Evolutionary conservation across 2,888 invertebrate genomes (phyloP), one percentile per base, ranked within the genome.

Genomic region (Dioctria linearis): DNA sequence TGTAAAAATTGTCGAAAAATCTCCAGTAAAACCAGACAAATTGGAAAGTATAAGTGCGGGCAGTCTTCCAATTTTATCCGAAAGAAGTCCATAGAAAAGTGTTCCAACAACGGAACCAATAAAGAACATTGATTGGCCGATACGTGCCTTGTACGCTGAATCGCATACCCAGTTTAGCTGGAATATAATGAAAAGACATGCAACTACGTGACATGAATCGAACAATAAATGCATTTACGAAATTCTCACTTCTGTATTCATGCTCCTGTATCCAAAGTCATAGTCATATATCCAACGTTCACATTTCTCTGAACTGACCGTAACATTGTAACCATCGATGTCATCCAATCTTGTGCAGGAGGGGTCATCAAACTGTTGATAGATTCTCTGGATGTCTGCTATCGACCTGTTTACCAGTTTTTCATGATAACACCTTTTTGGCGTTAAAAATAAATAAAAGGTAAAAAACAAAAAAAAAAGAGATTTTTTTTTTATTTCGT

Each of bases 51-150:
- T 89, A 69, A 92, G 85, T 4, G 91, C 90, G 66, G 92, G 92
- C 65, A 92, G 87, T 43, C 92, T 89, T 40, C 88, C 92, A 82
- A 91, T 90, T 83, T 89, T 88, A 86, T 93, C 93, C 5, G 92
- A 91, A 39, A 92, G 86, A 71, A 91, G 86, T 8, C 93, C 92
- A 83, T 92, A 90, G 65, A 88, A 85, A 5, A 92, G 85, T 61
- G 91, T 91, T 2, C 92, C 93, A 69, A 92, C 85, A 13, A 92
- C 90, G 39, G 92, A 91, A 9, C 93, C 93, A 81, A 91, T 88
- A 85, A 92, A 93, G 86, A 92, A 93, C 84, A 92, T 87, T 9
- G 92, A 91, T 86, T 92, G 92, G 2, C 92, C 92, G 57, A 91
- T 85, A 40, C 91, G 90, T 25, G 92, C 90, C 85, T 91, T 91